Base-by-base conservation (phyloP, 2,888 invertebrate genomes). In the Arge pagana region DNA sequence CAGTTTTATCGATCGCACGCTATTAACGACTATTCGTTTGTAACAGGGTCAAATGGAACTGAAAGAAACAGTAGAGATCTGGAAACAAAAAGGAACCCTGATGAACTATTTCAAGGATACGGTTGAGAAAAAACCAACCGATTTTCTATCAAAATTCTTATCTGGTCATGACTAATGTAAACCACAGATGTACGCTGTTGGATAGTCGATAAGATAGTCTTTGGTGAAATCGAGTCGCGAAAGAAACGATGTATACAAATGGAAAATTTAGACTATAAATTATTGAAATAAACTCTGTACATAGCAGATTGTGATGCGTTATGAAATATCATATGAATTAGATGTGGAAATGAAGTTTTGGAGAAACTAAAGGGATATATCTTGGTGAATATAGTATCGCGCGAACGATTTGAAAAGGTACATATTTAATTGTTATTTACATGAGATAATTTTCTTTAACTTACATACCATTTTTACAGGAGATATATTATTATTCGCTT, bases 11-110 rank as follows among this genome's bases (percentile, higher is more conserved):
- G 11, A 16, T 23, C 37, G 13, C 5, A 15, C 33, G 10, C 8
- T 15, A 45, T 16, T 28, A 41, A 48, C 24, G 51, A 48, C 21
- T 33, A 26, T 26, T 40, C 33, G 30, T 50, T 55, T 63, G 55
- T 78, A 81, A 56, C 71, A 94, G 93, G 95, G 95, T 41, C 95
- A 95, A 84, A 93, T 95, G 93, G 96, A 96, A 68, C 81, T 97
- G 16, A 87, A 90, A 70, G 96, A 97, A 80, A 81, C 87, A 1
- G 87, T 87, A 0, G 83, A 90, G 59, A 82, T 86, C 50, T 96
- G 95, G 94, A 95, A 95, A 76, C 93, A 94, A 68, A 89, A 89
- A 61, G 86, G 88, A 8, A 90, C 93, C 69, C 77, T 97, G 18
- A 95, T 96, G 96, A 72, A 80, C 51, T 93, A 86, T 72, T 96